A percentile compares a stretch with the other conserved stretches of the same genome.
phyloP scores from a whole-genome alignment of 1,140 invertebrate species.

The Zaprionus tsacasi region DNA sequence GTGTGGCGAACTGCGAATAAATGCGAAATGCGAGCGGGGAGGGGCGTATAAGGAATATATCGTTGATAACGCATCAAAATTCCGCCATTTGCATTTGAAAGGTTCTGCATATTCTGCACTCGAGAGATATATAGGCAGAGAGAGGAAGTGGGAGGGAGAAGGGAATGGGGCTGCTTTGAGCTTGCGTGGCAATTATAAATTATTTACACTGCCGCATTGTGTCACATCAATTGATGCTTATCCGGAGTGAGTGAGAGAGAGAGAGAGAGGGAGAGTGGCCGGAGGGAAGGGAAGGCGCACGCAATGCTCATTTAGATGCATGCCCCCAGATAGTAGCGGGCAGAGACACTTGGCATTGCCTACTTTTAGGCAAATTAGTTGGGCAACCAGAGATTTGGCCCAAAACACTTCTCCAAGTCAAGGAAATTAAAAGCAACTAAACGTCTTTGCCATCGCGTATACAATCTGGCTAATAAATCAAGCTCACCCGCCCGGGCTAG shows the following conservation, averaged over 20 bases:
- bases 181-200: slow-evolving; percentile 75
- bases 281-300: slow-evolving; percentile 36
- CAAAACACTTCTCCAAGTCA: slow-evolving; percentile 47
- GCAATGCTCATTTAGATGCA: slow-evolving; percentile 81
- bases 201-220: slow-evolving; percentile 61
- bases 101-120: slow-evolving; percentile 23
- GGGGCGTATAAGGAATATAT: slow-evolving; percentile 49
- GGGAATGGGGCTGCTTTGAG: slow-evolving; percentile 22
- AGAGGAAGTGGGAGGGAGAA: not conserved
- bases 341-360: slow-evolving; percentile 40
- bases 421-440: slow-evolving; percentile 79
- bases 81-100: slow-evolving; percentile 61
- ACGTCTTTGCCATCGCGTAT: slow-evolving; percentile 43
- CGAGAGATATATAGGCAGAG: not conserved
- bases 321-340: slow-evolving; percentile 60
- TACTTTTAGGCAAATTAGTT: slow-evolving; percentile 79
- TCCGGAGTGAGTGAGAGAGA: slow-evolving; percentile 1
- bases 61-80: slow-evolving; percentile 65
- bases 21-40: slow-evolving; percentile 18
- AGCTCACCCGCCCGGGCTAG: slow-evolving; percentile 4
- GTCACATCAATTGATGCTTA: slow-evolving; percentile 59
- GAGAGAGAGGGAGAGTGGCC: not conserved
- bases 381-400: slow-evolving; percentile 42
- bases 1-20: slow-evolving; percentile 60
- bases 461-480: slow-evolving; percentile 75